Percentiles rank a stretch among this genome's conserved stretches.
phyloP scores from a whole-genome alignment of 2,797 vertebrate genomes.

The Platyrinchus mystaceus region DNA sequence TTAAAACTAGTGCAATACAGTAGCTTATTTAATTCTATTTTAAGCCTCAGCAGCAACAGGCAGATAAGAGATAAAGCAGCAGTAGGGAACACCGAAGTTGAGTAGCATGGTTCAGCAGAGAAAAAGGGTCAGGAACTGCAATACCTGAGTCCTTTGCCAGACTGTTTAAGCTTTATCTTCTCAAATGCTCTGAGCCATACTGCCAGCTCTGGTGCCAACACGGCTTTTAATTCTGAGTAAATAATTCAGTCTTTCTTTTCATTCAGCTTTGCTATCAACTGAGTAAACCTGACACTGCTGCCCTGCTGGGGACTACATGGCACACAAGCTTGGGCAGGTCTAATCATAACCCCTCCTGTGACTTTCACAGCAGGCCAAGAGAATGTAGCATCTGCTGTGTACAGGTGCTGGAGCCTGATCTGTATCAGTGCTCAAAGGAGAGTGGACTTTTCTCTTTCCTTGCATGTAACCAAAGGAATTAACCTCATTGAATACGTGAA shows the following conservation, averaged over 20 bases:
- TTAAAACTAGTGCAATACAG: not conserved
- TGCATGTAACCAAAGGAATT: not conserved
- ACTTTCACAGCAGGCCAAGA: not conserved
- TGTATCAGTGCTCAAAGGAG: not conserved
- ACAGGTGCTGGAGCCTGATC: not conserved
- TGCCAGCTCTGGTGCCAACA: not conserved
- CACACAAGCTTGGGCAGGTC: not conserved
- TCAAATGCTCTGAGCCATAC: not conserved
- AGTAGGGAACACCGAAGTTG: not conserved
- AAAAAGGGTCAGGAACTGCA: not conserved
- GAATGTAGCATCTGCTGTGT: not conserved
- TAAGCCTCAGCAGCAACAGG: not conserved
- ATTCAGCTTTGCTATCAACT: not conserved
- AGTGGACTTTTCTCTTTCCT: not conserved
- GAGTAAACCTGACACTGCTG: not conserved
- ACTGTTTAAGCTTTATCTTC: not conserved
- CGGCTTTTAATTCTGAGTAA: not conserved
- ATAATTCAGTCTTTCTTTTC: not conserved
- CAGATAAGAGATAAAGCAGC: not conserved
- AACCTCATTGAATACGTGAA: not conserved
- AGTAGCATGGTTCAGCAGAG: not conserved
- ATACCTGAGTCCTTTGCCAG: not conserved
- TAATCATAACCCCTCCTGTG: not conserved
- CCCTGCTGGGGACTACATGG: not conserved
- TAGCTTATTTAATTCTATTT: not conserved